Base-by-base conservation (phyloP, 2,797 vertebrate genomes). In the Austrolebias charrua region DNA sequence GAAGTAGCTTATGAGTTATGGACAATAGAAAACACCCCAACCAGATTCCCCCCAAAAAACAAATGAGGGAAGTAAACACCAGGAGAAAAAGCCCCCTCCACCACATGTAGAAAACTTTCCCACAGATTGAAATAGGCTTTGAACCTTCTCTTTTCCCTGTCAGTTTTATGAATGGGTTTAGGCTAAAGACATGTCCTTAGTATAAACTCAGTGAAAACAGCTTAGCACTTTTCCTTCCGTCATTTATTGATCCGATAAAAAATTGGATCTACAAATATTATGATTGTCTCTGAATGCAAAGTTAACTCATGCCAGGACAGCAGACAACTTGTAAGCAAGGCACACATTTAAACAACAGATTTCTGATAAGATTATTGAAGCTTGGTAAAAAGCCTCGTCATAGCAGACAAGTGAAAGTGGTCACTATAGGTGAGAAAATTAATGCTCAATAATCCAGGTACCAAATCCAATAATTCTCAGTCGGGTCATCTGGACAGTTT, bases 51-150 rank as follows among this genome's bases (percentile, higher is more conserved):
- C 50, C 24, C 24, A 24, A 75, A 83, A 75, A 82, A 81, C 76
- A 88, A 87, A 87, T 52, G 75, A 75, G 75, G 72, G 80, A 78
- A 78, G 80, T 82, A 86, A 88, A 88, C 80, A 86, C 11, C n/a
- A 40, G 55, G 67, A 82, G 78, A 90, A 85, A 79, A 44, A 76
- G 49, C 69, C 76, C 44, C 80, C 76, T 24, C 73, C 65, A 47
- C 48, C 55, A 31, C n/a, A 2, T 51, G 33, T 52, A 54, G 61
- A 73, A 80, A 81, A 78, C 77, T 74, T 87, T 85, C 80, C 80
- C 85, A 79, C 75, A 84, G 72, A 77, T 58, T 55, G 52, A 79
- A 74, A 70, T 52, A 12, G 49, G 47, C 73, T 75, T 70, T 73
- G 60, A 81, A 73, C 51, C 55, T 59, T 64, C 47, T 64, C 47